Evolutionary conservation across 2,113 vertebrate species (phyloP).

Genomic region (Pluvialis apricaria): DNA sequence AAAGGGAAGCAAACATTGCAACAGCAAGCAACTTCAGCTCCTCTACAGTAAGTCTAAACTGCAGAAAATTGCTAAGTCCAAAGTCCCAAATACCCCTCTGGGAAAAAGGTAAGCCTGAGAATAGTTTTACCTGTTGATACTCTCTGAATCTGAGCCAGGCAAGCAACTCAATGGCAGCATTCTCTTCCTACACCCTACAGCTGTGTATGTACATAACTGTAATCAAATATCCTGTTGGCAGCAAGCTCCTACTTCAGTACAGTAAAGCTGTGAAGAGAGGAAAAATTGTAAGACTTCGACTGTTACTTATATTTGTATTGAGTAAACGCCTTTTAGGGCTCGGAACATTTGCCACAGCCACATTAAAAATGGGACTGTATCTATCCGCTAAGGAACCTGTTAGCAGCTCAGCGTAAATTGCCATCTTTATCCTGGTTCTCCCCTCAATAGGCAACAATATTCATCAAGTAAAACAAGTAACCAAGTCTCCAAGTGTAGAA

Average conservation of each 20-base stretch:
- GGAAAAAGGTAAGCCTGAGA: neutral
- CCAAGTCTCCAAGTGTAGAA: neutral
- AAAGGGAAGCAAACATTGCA: neutral
- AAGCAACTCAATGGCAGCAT: neutral
- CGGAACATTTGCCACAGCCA: neutral
- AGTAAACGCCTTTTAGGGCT: neutral
- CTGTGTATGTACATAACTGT: neutral
- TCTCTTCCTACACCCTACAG: neutral
- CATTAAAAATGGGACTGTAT: neutral
- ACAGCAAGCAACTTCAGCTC: neutral
- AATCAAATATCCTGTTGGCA: constrained; percentile 21
- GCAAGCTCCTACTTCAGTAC: neutral
- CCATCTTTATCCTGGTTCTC: neutral
- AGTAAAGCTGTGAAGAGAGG: neutral
- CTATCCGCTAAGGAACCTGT: neutral
- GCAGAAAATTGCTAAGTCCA: rapidly evolving
- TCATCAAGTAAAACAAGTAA: neutral
- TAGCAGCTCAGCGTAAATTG: neutral
- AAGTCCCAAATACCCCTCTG: neutral
- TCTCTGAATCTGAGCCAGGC: neutral
- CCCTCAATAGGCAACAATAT: neutral
- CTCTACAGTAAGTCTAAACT: neutral
- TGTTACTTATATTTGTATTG: neutral
- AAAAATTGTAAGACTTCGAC: neutral
- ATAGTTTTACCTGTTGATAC: neutral